Conservation (phyloP, 2,888 invertebrate species). For the Callinectes sapidus region DNA sequence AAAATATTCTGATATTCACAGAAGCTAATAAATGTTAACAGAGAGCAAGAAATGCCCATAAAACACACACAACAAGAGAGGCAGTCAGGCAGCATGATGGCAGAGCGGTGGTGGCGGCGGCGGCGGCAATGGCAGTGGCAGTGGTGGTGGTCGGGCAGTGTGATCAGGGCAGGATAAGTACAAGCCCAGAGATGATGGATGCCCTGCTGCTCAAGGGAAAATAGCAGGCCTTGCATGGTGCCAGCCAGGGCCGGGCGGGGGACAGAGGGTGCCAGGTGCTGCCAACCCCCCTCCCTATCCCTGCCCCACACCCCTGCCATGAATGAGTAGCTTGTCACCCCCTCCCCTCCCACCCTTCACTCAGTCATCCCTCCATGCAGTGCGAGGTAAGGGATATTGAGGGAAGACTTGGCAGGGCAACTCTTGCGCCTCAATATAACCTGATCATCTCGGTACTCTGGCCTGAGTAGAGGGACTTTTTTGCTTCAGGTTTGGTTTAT, state of each 20-base stretch:
- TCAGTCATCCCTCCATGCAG: neutral
- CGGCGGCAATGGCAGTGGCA: neutral
- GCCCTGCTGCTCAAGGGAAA: neutral
- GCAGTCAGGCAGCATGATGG: neutral
- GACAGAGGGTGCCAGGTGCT: neutral
- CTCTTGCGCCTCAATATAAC: neutral
- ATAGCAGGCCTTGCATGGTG: constrained; percentile 29
- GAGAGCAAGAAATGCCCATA: neutral
- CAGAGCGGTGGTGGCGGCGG: too few species aligned
- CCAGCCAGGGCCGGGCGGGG: neutral
- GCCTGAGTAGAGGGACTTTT: neutral
- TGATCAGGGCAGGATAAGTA: neutral
- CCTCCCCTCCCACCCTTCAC: neutral
- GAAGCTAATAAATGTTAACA: neutral
- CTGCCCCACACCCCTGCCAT: neutral
- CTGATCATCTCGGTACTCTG: neutral
- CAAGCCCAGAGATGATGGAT: neutral
- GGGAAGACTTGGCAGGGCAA: neutral
- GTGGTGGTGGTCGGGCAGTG: neutral
- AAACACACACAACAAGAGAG: neutral
- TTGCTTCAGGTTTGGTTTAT: neutral
- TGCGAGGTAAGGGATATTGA: neutral
- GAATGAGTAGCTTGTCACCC: constrained; percentile 30
- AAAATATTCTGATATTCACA: neutral
- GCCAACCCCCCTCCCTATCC: neutral